Base-by-base conservation (phyloP, 2,888 invertebrate species). In the Drosophila ezoana region DNA sequence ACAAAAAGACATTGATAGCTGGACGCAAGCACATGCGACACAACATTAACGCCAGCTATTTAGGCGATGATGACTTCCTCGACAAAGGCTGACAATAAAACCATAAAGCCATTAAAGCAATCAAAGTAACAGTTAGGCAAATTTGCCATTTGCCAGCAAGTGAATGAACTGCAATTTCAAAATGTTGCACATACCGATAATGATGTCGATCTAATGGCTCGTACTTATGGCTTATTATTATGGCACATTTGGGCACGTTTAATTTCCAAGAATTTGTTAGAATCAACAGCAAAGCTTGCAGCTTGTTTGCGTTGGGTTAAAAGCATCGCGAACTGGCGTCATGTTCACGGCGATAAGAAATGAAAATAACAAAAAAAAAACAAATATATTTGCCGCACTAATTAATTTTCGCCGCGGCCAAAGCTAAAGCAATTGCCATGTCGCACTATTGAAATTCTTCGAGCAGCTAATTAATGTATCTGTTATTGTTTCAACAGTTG, bases 401-500 rank as follows among this genome's bases (percentile, higher is more conserved):
- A 68, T 68, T 68, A 67, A 68, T 68, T 66, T 68, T 32, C 62
- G 6, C 20, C 16, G 20, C 11, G 11, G 10, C n/a, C 16, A 44
- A 37, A 8, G 14, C 63, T 9, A 9, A 9, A 3, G 28, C 28
- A 35, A 37, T 60, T 60, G 43, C 16, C 43, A 43, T 35, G 41
- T 16, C n/a, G 32, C 45, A 45, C 9, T 32, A 45, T 45, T 33
- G 16, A 16, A 41, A 47, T 32, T 61, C 56, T 23, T 9, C 20
- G 35, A 20, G 16, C 56, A 58, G 67, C 67, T 68, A 68, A 68
- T 68, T 68, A 68, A 53, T 52, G 59, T 66, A 33, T 44, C 10
- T 43, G 49, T 44, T 72, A 40, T 72, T 81, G 68, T 79, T 79
- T 85, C 68, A 64, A 53, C 87, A 83, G 80, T 79, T 83, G 86